These are phyloP conservation scores for Coenonympha glycerion DNA, from an alignment of 2,888 invertebrate species.

Conservation along the genomic window DNA sequence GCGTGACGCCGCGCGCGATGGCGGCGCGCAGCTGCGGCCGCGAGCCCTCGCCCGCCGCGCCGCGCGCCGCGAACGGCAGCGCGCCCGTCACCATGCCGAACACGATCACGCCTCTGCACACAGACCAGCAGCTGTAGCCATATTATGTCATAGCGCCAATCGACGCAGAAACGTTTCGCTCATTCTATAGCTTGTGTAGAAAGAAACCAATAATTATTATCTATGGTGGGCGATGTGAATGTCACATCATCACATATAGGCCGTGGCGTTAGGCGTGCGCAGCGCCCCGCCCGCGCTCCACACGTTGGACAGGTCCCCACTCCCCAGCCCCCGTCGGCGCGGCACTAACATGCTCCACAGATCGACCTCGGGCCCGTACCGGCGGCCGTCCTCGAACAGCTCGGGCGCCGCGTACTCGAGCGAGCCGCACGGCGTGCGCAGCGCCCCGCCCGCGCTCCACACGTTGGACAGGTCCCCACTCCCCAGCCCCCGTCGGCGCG, in stretches of 20 bases:
- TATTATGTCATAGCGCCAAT: too few species aligned
- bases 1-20: slow-evolving; percentile 78
- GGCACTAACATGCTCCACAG: slow-evolving; percentile 84
- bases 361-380: slow-evolving; percentile 85
- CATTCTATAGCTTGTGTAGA: too few species aligned
- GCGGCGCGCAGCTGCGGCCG: slow-evolving; percentile 77
- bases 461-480: slow-evolving; percentile 75
- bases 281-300: slow-evolving; percentile 78
- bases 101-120: slow-evolving; percentile 80
- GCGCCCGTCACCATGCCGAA: slow-evolving; percentile 85
- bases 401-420: slow-evolving; percentile 88
- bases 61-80: slow-evolving; percentile 78
- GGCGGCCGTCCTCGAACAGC: slow-evolving; percentile 80
- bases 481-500: slow-evolving; percentile 34
- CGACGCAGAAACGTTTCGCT: too few species aligned
- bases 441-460: slow-evolving; percentile 76
- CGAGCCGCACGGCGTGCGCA: slow-evolving; percentile 85
- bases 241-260: too few species aligned
- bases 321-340: not conserved
- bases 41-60: slow-evolving; percentile 40
- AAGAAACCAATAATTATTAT: too few species aligned
- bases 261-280: too few species aligned
- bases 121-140: slow-evolving; percentile 45
- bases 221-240: too few species aligned
- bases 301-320: slow-evolving; percentile 75